phyloP scores from a whole-genome alignment of 2,888 invertebrate species.

The Platycheirus albimanus region DNA sequence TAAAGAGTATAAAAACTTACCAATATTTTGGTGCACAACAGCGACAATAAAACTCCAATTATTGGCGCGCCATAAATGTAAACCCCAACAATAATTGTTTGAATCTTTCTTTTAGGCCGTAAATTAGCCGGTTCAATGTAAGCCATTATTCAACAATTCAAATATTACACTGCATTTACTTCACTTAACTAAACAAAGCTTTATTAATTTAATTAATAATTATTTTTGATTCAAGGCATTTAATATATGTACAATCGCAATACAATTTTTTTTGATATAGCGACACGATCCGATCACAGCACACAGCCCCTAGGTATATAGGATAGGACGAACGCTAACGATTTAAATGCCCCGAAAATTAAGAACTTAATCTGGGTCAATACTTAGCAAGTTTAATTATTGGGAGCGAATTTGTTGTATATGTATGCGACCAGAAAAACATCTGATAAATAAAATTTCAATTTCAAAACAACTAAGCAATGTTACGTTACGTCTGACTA shows the following conservation, averaged over 20 bases:
- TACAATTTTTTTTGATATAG: neutral
- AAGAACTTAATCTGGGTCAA: neutral
- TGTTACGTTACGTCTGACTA: too few species aligned
- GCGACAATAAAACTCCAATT: constrained; percentile 1
- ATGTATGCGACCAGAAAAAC: neutral
- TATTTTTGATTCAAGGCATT: neutral
- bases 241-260: neutral
- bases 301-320: too few species aligned
- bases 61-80: constrained; percentile 1
- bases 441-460: neutral
- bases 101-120: constrained; percentile 26
- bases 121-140: neutral
- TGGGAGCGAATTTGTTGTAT: neutral
- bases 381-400: constrained; percentile 26
- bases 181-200: neutral
- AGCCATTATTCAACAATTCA: constrained; percentile 3
- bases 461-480: neutral
- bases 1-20: neutral
- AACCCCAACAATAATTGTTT: constrained; percentile 16
- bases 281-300: neutral
- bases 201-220: neutral
- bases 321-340: too few species aligned
- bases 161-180: neutral
- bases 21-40: constrained; percentile 2
- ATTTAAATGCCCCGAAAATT: neutral